Percentiles rank a stretch among this genome's conserved stretches.
Conservation (phyloP, 2,797 vertebrate species). For the Cygnus olor region DNA sequence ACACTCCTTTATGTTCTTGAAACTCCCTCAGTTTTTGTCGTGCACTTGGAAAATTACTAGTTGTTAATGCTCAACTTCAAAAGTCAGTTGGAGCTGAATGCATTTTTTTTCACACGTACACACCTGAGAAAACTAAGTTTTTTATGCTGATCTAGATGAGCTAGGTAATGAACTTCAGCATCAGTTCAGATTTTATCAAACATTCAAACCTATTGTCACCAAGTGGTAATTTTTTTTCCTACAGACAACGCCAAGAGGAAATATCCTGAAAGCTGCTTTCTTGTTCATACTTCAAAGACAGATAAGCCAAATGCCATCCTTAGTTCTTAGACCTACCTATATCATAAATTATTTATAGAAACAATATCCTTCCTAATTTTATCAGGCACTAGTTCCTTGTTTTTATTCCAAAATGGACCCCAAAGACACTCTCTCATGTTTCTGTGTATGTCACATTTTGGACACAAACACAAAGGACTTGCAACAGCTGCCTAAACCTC, state of each 20-base stretch:
- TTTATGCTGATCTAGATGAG: not conserved
- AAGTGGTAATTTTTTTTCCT: not conserved
- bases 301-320: not conserved
- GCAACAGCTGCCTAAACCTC: not conserved
- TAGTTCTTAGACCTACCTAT: conserved; percentile 5
- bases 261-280: conserved; percentile 4
- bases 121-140: not conserved
- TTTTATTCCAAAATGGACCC: not conserved
- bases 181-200: not conserved
- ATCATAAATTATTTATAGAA: not conserved
- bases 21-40: not conserved
- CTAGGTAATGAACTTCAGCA: not conserved
- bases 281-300: conserved; percentile 9
- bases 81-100: not conserved
- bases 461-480: not conserved
- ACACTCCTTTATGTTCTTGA: not conserved
- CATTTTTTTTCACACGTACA: not conserved
- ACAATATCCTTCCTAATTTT: not conserved
- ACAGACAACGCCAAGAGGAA: not conserved
- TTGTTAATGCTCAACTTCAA: not conserved
- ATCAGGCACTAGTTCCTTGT: not conserved
- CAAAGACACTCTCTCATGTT: not conserved
- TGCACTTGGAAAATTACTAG: not conserved
- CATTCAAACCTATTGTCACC: not conserved
- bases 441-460: not conserved